These are phyloP conservation scores for Drosophila persimilis DNA, from an alignment of 1,140 invertebrate genomes.

Conservation along the genomic window DNA sequence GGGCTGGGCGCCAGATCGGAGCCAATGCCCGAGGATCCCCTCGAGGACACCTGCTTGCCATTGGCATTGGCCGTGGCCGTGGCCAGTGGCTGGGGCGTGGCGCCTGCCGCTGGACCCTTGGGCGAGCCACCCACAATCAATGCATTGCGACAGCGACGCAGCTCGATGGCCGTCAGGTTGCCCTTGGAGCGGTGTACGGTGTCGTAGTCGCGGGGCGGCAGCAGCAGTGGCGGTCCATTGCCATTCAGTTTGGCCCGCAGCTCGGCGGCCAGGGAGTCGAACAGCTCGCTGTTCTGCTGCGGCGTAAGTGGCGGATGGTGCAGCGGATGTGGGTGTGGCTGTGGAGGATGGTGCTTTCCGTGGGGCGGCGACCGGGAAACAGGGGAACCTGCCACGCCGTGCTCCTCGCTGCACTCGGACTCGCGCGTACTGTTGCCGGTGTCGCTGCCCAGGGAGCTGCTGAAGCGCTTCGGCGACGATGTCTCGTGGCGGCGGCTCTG, in stretches of 20 bases:
- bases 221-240: slow-evolving; percentile 90
- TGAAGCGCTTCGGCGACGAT: slow-evolving; percentile 84
- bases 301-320: slow-evolving; percentile 82
- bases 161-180: slow-evolving; percentile 91
- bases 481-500: slow-evolving; percentile 83
- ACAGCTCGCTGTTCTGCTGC: slow-evolving; percentile 88
- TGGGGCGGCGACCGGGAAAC: slow-evolving; percentile 66
- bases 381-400: slow-evolving; percentile 47
- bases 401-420: slow-evolving; percentile 89
- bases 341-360: slow-evolving; percentile 42
- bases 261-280: slow-evolving; percentile 96
- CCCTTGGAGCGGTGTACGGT: slow-evolving; percentile 93
- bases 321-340: slow-evolving; percentile 50
- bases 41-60: slow-evolving; percentile 85
- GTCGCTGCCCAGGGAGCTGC: slow-evolving; percentile 89
- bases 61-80: slow-evolving; percentile 43
- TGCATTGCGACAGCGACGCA: slow-evolving; percentile 86
- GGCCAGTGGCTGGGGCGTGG: slow-evolving; percentile 16
- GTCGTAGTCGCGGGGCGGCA: slow-evolving; percentile 97
- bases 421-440: slow-evolving; percentile 89
- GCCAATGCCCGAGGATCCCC: slow-evolving; percentile 91
- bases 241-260: slow-evolving; percentile 91
- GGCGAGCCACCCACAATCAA: slow-evolving; percentile 71
- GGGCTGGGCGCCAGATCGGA: slow-evolving; percentile 94
- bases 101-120: slow-evolving; percentile 15